Evolutionary conservation across 2,113 vertebrate genomes (phyloP).

Genomic region (Platichthys flesus): DNA sequence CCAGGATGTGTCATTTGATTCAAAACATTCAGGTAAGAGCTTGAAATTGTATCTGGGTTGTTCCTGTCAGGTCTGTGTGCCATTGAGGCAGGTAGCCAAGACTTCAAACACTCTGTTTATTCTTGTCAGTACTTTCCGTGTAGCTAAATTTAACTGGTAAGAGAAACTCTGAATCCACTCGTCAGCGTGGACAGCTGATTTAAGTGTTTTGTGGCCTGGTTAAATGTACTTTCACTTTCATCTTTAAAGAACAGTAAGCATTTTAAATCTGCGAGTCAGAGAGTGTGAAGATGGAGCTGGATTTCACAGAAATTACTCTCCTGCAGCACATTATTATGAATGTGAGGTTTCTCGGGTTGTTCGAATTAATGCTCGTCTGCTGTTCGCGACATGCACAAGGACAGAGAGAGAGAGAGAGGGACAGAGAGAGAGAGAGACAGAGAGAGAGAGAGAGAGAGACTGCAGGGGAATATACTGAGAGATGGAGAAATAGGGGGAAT

Average conservation of each 20-base stretch:
- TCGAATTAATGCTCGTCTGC: not conserved
- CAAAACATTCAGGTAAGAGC: constrained; percentile 15
- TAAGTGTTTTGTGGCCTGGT: constrained; percentile 26
- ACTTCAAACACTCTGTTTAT: constrained; percentile 26
- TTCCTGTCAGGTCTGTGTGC: constrained; percentile 29
- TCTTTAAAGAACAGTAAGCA: not conserved
- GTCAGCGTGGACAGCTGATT: constrained; percentile 33
- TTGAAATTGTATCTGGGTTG: constrained; percentile 24
- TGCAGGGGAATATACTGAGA: constrained; percentile 1
- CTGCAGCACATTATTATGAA: not conserved
- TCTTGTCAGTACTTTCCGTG: constrained; percentile 3
- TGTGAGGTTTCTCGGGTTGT: not conserved
- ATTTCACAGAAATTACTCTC: not conserved
- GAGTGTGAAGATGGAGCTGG: not conserved
- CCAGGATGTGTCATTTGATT: constrained; percentile 15
- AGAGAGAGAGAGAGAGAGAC: not conserved
- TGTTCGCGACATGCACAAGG: not conserved
- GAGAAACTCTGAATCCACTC: constrained; percentile 2
- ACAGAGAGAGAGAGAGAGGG: not conserved
- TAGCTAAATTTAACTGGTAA: constrained; percentile 23
- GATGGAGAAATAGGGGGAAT: not conserved
- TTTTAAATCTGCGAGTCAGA: constrained; percentile 3
- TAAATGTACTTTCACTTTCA: constrained; percentile 25
- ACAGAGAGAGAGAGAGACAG: not conserved
- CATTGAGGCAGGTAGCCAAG: constrained; percentile 45